phyloP scores from a whole-genome alignment of 1,140 invertebrate species.

The Palaemon carinicauda region DNA sequence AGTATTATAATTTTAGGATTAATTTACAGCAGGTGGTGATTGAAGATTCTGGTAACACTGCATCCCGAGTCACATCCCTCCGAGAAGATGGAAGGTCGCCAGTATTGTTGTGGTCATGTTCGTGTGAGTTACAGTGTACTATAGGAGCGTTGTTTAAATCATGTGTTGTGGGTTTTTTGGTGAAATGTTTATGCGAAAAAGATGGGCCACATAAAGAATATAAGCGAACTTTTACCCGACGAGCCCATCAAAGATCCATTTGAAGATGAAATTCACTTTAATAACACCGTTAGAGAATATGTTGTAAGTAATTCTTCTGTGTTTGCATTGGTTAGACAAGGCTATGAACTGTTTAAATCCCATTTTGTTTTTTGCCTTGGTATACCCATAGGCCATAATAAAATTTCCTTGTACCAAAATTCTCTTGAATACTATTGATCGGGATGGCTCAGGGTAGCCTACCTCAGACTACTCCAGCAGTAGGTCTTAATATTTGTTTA shows the following conservation, averaged over 20 bases:
- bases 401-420: too few relatives aligned
- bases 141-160: neutral
- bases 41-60: neutral
- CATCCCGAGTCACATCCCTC: neutral
- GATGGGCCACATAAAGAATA: constrained; percentile 52
- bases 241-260: constrained; percentile 56
- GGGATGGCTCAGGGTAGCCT: too few relatives aligned
- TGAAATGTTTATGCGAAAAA: constrained; percentile 16
- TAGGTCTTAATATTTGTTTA: too few relatives aligned
- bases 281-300: constrained; percentile 91
- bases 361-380: too few relatives aligned
- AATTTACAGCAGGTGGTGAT: neutral
- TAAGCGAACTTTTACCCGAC: constrained; percentile 56
- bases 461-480: too few relatives aligned
- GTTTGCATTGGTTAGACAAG: neutral
- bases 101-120: neutral
- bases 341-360: too few relatives aligned
- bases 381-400: too few relatives aligned
- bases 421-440: too few relatives aligned
- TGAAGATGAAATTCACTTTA: constrained; percentile 71
- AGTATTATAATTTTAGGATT: neutral
- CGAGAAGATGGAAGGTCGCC: neutral
- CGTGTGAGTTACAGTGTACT: neutral
- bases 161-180: constrained; percentile 15
- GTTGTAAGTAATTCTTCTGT: constrained; percentile 76